Conservation (phyloP, 2,113 vertebrate genomes). For the Riparia riparia region DNA sequence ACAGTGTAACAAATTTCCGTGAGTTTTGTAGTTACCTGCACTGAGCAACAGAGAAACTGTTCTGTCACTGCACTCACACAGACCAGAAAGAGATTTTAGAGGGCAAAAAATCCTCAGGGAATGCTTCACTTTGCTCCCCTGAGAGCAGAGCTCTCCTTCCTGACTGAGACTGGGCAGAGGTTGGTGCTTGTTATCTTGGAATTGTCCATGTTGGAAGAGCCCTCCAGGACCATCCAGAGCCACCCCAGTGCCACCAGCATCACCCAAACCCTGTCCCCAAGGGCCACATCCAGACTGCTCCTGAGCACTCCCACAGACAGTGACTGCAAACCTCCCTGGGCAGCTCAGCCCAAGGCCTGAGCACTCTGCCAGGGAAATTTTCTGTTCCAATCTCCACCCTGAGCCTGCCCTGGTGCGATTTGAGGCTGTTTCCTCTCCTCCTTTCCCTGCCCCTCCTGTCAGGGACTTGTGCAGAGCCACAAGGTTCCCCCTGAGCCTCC, state of each 20-base stretch:
- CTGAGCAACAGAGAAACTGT: neutral
- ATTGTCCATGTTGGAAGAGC: neutral
- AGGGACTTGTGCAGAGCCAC: neutral
- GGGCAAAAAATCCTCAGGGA: neutral
- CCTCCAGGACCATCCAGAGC: accelerated
- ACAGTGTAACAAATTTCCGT: neutral
- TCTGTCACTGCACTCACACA: neutral
- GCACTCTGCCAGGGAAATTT: neutral
- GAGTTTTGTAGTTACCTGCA: neutral
- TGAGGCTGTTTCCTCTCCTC: neutral
- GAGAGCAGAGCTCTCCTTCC: neutral
- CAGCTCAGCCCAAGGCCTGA: neutral
- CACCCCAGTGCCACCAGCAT: neutral
- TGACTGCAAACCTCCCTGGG: neutral
- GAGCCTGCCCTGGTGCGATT: neutral
- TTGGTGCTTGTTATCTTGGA: neutral
- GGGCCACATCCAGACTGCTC: neutral
- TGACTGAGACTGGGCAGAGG: neutral
- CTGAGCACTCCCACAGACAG: neutral
- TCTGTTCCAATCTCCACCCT: accelerated
- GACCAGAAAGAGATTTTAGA: neutral
- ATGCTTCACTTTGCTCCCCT: neutral
- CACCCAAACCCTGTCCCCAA: neutral
- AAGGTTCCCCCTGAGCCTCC: neutral
- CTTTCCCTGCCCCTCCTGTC: neutral